phyloP scores from a whole-genome alignment of 2,113 vertebrate genomes.

The Microtus oregoni region DNA sequence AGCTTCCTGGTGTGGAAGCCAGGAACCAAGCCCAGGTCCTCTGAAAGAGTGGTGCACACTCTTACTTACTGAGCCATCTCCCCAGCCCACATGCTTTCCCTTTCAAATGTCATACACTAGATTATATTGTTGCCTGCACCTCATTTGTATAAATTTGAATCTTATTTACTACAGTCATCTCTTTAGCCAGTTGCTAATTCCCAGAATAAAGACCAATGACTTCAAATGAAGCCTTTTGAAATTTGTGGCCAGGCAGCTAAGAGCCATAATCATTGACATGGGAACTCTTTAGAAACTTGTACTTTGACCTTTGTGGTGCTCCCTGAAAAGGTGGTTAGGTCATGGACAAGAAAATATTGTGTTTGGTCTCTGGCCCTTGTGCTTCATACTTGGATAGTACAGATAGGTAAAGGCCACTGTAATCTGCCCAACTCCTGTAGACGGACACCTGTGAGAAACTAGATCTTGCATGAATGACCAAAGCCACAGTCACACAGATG shows the following conservation, averaged over 20 bases:
- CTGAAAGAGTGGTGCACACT: not conserved
- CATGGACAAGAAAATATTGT: not conserved
- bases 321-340: conserved; percentile 15
- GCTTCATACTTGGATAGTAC: not conserved
- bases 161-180: conserved; percentile 55
- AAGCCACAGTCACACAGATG: not conserved
- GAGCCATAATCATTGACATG: conserved; percentile 40
- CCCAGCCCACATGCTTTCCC: not conserved
- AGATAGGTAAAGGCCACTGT: not conserved
- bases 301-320: not conserved
- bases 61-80: not conserved
- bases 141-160: conserved; percentile 32
- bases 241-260: not conserved
- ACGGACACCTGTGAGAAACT: not conserved
- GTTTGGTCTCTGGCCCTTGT: conserved; percentile 45
- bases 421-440: not conserved
- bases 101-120: conserved; percentile 11
- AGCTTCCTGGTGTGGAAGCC: not conserved
- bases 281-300: conserved; percentile 71
- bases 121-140: not conserved
- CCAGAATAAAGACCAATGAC: conserved; percentile 65
- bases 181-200: conserved; percentile 74
- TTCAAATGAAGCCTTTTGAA: conserved; percentile 45
- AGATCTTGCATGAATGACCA: not conserved
- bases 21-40: not conserved